phyloP scores from a whole-genome alignment of 2,797 vertebrate species.

The Gallinago stenura region DNA sequence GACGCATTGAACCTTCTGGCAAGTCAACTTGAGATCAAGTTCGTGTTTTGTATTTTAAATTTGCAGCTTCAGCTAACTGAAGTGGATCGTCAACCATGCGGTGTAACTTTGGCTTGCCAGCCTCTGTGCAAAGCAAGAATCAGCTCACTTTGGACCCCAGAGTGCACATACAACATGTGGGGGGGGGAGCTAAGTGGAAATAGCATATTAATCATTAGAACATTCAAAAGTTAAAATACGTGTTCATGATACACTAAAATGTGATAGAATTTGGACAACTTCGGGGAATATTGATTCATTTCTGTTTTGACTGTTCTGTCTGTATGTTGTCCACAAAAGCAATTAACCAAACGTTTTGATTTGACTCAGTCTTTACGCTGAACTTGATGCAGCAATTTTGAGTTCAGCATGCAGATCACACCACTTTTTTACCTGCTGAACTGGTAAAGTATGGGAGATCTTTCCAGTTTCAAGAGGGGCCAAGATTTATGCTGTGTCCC shows the following conservation, averaged over 20 bases:
- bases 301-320: neutral
- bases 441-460: neutral
- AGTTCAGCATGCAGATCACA: neutral
- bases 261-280: neutral
- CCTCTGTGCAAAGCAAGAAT: neutral
- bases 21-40: neutral
- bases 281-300: neutral
- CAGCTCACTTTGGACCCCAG: neutral
- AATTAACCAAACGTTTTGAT: neutral
- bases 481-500: neutral
- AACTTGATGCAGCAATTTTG: neutral
- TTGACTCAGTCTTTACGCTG: neutral
- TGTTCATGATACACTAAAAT: neutral
- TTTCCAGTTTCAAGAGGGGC: neutral
- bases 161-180: neutral
- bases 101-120: neutral
- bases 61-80: neutral
- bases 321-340: neutral
- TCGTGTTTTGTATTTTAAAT: neutral
- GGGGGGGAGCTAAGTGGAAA: too few species aligned
- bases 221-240: neutral
- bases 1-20: neutral
- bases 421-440: neutral
- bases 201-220: neutral
- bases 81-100: neutral